Conservation (phyloP, 2,113 vertebrate species). For the Hippocampus abdominalis region DNA sequence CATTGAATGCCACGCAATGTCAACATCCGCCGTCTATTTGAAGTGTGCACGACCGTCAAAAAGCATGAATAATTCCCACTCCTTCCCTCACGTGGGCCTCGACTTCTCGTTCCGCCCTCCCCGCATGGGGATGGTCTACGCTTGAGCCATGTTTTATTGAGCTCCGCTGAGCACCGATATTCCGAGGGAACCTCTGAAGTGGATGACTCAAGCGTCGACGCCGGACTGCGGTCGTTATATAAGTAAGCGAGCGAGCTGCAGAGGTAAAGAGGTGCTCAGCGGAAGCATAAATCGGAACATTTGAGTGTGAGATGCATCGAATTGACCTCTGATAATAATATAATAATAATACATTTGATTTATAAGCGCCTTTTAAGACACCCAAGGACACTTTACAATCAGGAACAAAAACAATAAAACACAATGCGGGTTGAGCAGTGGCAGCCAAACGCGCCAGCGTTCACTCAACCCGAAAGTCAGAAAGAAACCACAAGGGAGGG, state of each 20-base stretch:
- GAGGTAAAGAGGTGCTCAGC: slow-evolving; percentile 19
- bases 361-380: too few relatives aligned
- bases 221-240: slow-evolving; percentile 32
- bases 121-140: slow-evolving; percentile 53
- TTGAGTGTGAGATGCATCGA: neutral
- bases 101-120: slow-evolving; percentile 51
- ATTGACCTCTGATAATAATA: neutral
- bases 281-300: neutral
- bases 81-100: slow-evolving; percentile 32
- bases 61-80: slow-evolving; percentile 60
- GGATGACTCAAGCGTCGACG: slow-evolving; percentile 54
- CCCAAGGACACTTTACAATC: too few relatives aligned
- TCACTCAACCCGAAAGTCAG: too few relatives aligned
- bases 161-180: slow-evolving; percentile 48
- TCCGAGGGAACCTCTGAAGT: slow-evolving; percentile 26
- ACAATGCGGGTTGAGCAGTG: too few relatives aligned
- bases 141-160: slow-evolving; percentile 59
- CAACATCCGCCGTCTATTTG: slow-evolving; percentile 42
- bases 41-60: slow-evolving; percentile 50
- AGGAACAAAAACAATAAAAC: too few relatives aligned
- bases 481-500: too few relatives aligned
- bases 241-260: slow-evolving; percentile 26
- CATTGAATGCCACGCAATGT: slow-evolving; percentile 20
- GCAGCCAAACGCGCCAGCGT: too few relatives aligned
- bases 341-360: too few relatives aligned